Evolutionary conservation across 1,140 invertebrate species (phyloP).

Genomic region (Aphaenogaster ashmeadi): DNA sequence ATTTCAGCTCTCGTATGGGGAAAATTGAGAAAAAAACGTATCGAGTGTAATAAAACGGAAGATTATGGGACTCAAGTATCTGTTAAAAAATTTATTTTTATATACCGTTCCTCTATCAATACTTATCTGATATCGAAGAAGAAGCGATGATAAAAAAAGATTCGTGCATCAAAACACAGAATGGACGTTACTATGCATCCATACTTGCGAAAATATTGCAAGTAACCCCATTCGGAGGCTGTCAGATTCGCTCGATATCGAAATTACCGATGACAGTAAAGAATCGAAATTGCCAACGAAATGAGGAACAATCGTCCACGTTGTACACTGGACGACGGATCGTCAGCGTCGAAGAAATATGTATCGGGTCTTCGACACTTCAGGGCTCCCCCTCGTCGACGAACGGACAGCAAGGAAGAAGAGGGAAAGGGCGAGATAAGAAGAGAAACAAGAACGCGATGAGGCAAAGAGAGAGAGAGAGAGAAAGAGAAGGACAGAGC

Average conservation of each 20-base stretch:
- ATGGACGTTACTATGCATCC: background rate
- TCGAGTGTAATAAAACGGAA: constrained; percentile 32
- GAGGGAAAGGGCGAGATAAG: constrained; percentile 62
- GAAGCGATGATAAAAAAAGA: background rate
- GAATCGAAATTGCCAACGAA: constrained; percentile 27
- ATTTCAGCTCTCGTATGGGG: constrained; percentile 44
- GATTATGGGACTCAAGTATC: background rate
- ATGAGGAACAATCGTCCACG: constrained; percentile 37
- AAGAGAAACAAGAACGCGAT: constrained; percentile 71
- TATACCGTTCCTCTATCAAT: background rate
- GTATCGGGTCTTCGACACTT: constrained; percentile 61
- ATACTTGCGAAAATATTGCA: background rate
- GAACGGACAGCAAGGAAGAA: constrained; percentile 21
- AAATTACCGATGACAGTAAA: background rate
- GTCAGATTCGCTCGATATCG: background rate
- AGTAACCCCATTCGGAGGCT: background rate
- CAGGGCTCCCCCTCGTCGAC: constrained; percentile 31
- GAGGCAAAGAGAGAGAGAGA: constrained; percentile 61
- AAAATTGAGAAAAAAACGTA: constrained; percentile 15
- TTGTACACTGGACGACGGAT: constrained; percentile 15
- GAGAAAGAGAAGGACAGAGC: constrained; percentile 9
- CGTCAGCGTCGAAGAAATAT: constrained; percentile 51
- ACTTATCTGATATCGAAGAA: background rate
- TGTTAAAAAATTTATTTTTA: constrained; percentile 2
- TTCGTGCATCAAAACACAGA: background rate